These are phyloP conservation scores for Phaonia tiefii DNA, from an alignment of 2,888 invertebrate species.

Conservation along the genomic window DNA sequence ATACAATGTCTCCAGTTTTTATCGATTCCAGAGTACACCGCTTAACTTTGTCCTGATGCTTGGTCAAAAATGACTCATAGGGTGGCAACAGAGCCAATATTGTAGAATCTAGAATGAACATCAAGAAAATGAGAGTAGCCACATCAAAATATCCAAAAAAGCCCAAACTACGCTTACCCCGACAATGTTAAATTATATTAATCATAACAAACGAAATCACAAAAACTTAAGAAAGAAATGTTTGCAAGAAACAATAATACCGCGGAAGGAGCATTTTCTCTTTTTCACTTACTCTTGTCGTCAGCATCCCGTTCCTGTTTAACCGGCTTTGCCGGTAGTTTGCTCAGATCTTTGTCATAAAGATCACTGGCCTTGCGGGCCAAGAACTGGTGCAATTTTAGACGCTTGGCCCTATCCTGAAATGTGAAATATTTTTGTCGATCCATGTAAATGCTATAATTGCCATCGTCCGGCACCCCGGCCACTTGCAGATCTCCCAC, in stretches of 20 bases:
- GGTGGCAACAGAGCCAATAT: slow-evolving; percentile 85
- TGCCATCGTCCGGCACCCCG: slow-evolving; percentile 83
- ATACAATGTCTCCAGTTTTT: slow-evolving; percentile 89
- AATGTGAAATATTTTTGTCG: slow-evolving; percentile 91
- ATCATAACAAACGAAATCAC: background rate
- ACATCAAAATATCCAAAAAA: background rate
- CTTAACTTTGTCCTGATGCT: slow-evolving; percentile 88
- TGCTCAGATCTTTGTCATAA: slow-evolving; percentile 83
- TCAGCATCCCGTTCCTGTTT: slow-evolving; percentile 72
- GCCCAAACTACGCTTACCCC: slow-evolving; percentile 44
- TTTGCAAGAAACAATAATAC: background rate
- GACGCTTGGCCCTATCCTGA: slow-evolving; percentile 90
- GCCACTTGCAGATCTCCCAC: slow-evolving; percentile 87
- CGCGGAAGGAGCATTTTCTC: background rate
- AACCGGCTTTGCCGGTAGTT: slow-evolving; percentile 78
- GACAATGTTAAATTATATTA: background rate
- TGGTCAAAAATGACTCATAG: slow-evolving; percentile 88
- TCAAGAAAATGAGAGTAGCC: slow-evolving; percentile 8
- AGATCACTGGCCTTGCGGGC: slow-evolving; percentile 91
- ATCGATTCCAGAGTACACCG: slow-evolving; percentile 88
- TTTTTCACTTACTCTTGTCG: slow-evolving; percentile 40
- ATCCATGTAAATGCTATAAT: slow-evolving; percentile 88
- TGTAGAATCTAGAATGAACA: slow-evolving; percentile 61
- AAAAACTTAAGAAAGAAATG: slow-evolving; percentile 1
- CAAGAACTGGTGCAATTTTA: slow-evolving; percentile 93